Base-by-base conservation (phyloP, 2,888 invertebrate species). In the Agriopis aurantiaria region DNA sequence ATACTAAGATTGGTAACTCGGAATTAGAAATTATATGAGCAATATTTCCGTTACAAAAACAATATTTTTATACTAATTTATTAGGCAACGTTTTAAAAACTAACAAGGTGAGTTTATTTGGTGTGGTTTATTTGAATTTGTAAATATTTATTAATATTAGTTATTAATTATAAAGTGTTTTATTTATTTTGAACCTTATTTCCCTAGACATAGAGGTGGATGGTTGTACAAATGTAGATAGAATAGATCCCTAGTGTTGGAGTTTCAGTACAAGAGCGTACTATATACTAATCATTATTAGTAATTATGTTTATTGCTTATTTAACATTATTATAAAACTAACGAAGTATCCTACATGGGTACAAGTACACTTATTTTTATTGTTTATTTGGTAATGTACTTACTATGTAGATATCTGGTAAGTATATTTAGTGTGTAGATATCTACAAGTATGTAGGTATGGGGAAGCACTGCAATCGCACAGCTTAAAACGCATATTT, bases 161-260 rank as follows among this genome's bases (percentile, higher is more conserved):
- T 69, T 63, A 64, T 45, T 65, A 55, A 17, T 63, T 46, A 61
- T 66, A 71, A 55, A 63, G 73, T 76, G 76, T 73, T 72, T 74
- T 71, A 74, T 77, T 78, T 76, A 75, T 73, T 73, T 75, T 70
- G 69, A 72, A 74, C 75, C 75, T 69, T 55, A 71, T 57, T 68
- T 71, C 69, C 76, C 73, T 67, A 74, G 71, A 43, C 57, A 57
- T 68, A 67, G 68, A 70, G 78, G 77, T 78, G 74, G 72, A 68
- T 76, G 79, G 79, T 73, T 78, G 71, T 14, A 69, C 41, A 62
- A 48, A 59, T 59, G 51, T 59, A 69, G 10, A 65, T 68, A 23
- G 4, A 4, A n/a, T 58, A 46, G 46, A 58, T 4, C n/a, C 48
- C 23, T 43, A 45, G 0, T 10, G 11, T 17, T 14, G 5, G 14